Percentiles rank a stretch among this genome's conserved stretches.
These are phyloP conservation scores for Ferdinandea cuprea DNA, from an alignment of 2,888 invertebrate species.

Conservation along the genomic window DNA sequence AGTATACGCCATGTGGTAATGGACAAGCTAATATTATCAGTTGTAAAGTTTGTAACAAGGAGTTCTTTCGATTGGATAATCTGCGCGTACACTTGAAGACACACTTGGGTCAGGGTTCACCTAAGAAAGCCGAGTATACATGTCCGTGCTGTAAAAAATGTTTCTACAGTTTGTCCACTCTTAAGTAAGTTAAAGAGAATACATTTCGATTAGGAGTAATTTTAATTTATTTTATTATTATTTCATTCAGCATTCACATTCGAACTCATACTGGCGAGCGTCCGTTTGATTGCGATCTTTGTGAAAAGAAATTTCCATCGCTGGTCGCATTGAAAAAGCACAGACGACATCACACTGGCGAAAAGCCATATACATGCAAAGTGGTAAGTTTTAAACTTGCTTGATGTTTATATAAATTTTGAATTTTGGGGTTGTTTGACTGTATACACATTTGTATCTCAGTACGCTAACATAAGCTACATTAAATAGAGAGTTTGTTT, in stretches of 20 bases:
- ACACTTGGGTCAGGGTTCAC: conserved; percentile 86
- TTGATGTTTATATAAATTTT: no score
- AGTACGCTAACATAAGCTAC: no score
- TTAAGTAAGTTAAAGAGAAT: conserved; percentile 81
- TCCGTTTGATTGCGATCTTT: conserved; percentile 89
- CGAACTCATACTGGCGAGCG: conserved; percentile 87
- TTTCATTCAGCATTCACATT: conserved; percentile 84
- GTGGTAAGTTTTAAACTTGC: conserved; percentile 84
- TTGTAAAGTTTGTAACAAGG: conserved; percentile 82
- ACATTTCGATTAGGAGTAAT: no score
- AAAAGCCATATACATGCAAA: conserved; percentile 87
- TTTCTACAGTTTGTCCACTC: conserved; percentile 86
- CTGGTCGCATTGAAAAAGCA: conserved; percentile 91
- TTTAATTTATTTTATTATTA: conserved; percentile 1
- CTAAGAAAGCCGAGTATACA: conserved; percentile 85
- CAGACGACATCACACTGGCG: conserved; percentile 85
- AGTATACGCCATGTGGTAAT: conserved; percentile 80
- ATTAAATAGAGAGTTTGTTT: no score
- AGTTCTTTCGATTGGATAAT: conserved; percentile 86
- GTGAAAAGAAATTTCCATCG: conserved; percentile 88
- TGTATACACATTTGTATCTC: no score
- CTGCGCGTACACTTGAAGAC: conserved; percentile 88
- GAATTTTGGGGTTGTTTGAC: no score
- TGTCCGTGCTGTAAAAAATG: conserved; percentile 88
- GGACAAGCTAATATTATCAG: conserved; percentile 79